Base-by-base conservation (phyloP, 2,888 invertebrate genomes). In the Alloscopus bannaensis region DNA sequence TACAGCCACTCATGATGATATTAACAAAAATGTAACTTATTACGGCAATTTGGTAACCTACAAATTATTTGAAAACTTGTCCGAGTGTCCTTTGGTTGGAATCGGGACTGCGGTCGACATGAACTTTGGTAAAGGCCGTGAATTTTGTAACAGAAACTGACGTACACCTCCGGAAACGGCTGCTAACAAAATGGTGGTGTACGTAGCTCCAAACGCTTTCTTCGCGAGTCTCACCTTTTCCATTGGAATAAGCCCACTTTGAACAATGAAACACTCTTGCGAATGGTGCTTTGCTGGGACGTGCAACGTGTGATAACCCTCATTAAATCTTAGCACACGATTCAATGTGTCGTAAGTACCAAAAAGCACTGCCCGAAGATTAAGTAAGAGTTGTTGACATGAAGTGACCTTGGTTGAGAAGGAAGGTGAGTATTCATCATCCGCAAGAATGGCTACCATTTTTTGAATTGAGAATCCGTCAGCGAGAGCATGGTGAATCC, bases 381-480 rank as follows among this genome's bases (percentile, higher is more conserved):
- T 31, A 31, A 72, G 42, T 16, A 60, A 8, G 4, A 52, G 20
- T 18, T 24, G 40, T 24, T 79, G 72, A 42, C 29, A 4, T 0
- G 66, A 29, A 8, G 71, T 71, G 0, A 60, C 28, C 18, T 68
- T 79, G 1, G 28, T 47, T 0, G 72, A 31, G 40, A 79, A 72
- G 16, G 50, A 55, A 11, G 72, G 72, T 2, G 36, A 4, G n/a
- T 64, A 79, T 1, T 26, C 28, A 1, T 66, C 55, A 36, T 50
- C 72, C 0, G 66, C 20, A 3, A 79, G 16, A 18, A 55, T 45
- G 0, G 68, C 52, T 29, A 79, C n/a, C 50, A 71, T 62, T 62
- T 50, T 79, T 24, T 72, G 68, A 24, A 72, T 28, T 1, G 66
- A 47, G 29, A 72, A 70, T 11, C 79, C 79, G 55, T 79, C 79